Evolutionary conservation across 2,797 vertebrate species (phyloP).

Genomic region (Xyrichtys novacula): DNA sequence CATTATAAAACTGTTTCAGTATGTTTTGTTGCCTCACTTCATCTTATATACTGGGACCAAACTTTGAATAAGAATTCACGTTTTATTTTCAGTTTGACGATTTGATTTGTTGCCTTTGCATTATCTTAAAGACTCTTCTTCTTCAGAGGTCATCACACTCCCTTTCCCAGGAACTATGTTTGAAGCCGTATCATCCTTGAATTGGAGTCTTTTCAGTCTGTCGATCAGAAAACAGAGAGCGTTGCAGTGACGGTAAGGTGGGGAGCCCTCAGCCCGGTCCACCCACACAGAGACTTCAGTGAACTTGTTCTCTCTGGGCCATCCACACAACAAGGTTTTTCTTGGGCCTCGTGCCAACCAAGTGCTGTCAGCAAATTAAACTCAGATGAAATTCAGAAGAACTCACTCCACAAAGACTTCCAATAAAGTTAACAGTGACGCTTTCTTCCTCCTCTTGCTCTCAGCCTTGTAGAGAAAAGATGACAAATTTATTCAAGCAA

Average conservation of each 20-base stretch:
- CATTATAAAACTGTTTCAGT: no score
- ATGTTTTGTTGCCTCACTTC: no score
- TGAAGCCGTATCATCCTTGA: no score
- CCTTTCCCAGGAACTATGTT: no score
- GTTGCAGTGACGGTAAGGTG: conserved; percentile 4
- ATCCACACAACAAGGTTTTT: conserved; percentile 36
- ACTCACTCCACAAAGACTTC: conserved; percentile 40
- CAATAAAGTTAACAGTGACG: conserved; percentile 40
- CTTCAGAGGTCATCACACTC: no score
- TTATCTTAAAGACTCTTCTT: no score
- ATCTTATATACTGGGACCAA: no score
- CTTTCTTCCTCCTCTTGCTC: conserved; percentile 57
- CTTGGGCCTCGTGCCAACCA: conserved; percentile 63
- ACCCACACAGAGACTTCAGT: conserved; percentile 55
- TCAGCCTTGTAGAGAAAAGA: conserved; percentile 61
- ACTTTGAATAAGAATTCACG: no score
- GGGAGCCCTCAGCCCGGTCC: conserved; percentile 45
- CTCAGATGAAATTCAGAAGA: conserved; percentile 55
- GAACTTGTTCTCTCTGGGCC: conserved; percentile 42
- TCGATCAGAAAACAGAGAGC: conserved; percentile 29
- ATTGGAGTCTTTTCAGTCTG: background rate
- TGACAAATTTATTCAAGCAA: conserved; percentile 50
- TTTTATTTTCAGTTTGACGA: no score
- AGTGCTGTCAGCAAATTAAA: conserved; percentile 31
- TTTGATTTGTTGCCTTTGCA: no score